A percentile compares a stretch with the other conserved stretches of the same genome.
These are phyloP conservation scores for Ischnus inquisitorius DNA, from an alignment of 2,888 invertebrate genomes.

Conservation along the genomic window DNA sequence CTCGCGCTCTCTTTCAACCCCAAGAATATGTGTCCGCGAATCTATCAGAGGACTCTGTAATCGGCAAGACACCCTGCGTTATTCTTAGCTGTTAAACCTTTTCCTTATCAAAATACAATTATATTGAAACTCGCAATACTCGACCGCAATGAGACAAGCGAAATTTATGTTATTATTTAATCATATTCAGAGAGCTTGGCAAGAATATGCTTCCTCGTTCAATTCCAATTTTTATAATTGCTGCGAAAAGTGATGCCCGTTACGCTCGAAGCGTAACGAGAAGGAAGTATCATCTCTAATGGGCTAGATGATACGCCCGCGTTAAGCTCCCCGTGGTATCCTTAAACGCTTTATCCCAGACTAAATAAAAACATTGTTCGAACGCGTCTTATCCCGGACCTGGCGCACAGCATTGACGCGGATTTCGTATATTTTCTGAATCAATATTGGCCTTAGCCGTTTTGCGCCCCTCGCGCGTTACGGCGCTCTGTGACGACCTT, in stretches of 20 bases:
- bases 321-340: slow-evolving; percentile 56
- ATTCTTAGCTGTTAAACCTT: background rate
- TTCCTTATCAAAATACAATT: background rate
- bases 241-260: slow-evolving; percentile 18
- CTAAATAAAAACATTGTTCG: slow-evolving; percentile 82
- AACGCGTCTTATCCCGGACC: slow-evolving; percentile 76
- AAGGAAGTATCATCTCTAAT: slow-evolving; percentile 53
- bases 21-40: background rate
- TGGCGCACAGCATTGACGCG: slow-evolving; percentile 69
- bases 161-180: background rate
- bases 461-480: slow-evolving; percentile 64
- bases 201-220: background rate
- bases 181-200: background rate
- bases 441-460: slow-evolving; percentile 79
- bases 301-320: slow-evolving; percentile 36
- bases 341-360: slow-evolving; percentile 80
- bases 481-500: slow-evolving; percentile 56
- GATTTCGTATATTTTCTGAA: slow-evolving; percentile 83
- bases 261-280: slow-evolving; percentile 8
- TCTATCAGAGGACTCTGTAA: slow-evolving; percentile 11
- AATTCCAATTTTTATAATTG: slow-evolving; percentile 4
- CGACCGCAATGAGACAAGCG: background rate
- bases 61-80: background rate
- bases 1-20: background rate
- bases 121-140: background rate